phyloP scores from a whole-genome alignment of 2,113 vertebrate genomes.

The Litocranius walleri region DNA sequence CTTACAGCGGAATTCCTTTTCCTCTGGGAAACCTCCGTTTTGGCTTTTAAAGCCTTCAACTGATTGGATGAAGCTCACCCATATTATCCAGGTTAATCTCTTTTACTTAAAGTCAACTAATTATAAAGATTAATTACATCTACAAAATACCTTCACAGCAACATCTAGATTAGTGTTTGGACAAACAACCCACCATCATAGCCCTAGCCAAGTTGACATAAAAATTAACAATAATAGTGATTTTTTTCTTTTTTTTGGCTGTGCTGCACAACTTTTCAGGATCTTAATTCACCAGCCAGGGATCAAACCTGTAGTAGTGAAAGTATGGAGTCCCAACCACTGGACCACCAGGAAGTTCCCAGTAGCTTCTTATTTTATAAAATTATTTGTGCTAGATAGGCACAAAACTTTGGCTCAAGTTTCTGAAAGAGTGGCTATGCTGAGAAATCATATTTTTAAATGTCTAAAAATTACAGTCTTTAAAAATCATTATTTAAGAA shows the following conservation, averaged over 20 bases:
- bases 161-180: not conserved
- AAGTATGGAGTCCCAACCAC: not conserved
- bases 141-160: not conserved
- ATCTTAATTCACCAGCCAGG: not conserved
- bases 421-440: not conserved
- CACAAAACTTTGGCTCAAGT: not conserved
- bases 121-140: not conserved
- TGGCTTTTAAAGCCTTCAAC: not conserved
- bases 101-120: not conserved
- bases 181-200: not conserved
- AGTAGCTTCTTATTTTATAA: not conserved
- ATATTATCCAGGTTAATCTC: not conserved
- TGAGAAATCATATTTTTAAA: not conserved
- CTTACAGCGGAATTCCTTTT: not conserved
- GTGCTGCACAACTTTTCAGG: not conserved
- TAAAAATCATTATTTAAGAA: not conserved
- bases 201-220: not conserved
- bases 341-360: not conserved
- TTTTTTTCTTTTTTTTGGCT: not conserved
- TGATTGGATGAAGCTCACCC: not conserved
- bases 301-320: not conserved
- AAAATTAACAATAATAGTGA: not conserved
- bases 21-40: not conserved
- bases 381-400: not conserved
- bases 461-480: not conserved